Percentiles rank a stretch among this genome's conserved stretches.
These are phyloP conservation scores for Aleiodes sp. DNA, from an alignment of 1,140 invertebrate species.

Conservation along the genomic window DNA sequence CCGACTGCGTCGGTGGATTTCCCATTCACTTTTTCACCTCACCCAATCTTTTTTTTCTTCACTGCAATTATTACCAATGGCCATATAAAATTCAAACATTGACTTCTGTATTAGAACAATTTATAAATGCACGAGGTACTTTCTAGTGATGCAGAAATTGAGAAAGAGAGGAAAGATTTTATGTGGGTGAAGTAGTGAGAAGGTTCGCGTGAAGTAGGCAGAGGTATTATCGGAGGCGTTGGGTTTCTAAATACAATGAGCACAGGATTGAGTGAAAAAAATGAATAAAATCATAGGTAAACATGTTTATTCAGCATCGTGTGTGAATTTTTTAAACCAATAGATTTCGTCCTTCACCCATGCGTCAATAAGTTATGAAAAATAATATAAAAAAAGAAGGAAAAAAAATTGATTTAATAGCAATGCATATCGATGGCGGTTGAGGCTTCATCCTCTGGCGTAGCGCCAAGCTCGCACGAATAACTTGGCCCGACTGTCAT, in stretches of 20 bases:
- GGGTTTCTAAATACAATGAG: not conserved
- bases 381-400: not conserved
- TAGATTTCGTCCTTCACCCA: not conserved
- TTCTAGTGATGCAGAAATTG: not conserved
- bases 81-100: not conserved
- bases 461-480: not conserved
- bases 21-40: constrained; percentile 9
- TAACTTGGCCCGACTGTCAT: not conserved
- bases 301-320: too few species aligned
- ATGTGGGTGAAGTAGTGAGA: not conserved
- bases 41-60: not conserved
- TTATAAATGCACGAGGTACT: not conserved
- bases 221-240: constrained; percentile 1
- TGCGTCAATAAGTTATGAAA: not conserved
- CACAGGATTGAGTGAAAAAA: not conserved
- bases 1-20: not conserved
- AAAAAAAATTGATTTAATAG: not conserved
- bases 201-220: constrained; percentile 13
- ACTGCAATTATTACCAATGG: constrained; percentile 6
- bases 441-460: not conserved
- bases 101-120: not conserved
- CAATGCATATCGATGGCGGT: not conserved
- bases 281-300: too few species aligned
- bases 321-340: not conserved
- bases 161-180: not conserved